These are phyloP conservation scores for Asteroscopus sphinx DNA, from an alignment of 2,888 invertebrate species.

Conservation along the genomic window DNA sequence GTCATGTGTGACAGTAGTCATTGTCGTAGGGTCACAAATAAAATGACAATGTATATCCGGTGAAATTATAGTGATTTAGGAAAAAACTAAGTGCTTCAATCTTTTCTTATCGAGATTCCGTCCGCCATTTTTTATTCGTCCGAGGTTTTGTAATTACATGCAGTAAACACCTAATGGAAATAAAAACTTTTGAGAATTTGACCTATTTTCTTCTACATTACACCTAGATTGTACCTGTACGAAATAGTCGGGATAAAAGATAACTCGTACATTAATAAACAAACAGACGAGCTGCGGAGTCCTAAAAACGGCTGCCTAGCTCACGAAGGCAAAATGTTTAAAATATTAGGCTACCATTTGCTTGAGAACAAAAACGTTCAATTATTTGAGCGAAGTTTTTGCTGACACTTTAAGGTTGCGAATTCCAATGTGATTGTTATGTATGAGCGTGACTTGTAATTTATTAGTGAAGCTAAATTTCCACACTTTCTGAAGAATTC, in stretches of 20 bases:
- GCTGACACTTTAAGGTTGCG: background rate
- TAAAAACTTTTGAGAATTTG: no score
- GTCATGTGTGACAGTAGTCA: no score
- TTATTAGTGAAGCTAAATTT: background rate
- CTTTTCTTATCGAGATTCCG: no score
- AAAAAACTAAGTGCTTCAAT: no score
- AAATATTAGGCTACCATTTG: slow-evolving; percentile 24
- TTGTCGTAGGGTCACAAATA: no score
- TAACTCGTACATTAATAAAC: slow-evolving; percentile 7
- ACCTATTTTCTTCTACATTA: background rate
- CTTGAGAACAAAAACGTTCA: slow-evolving; percentile 7
- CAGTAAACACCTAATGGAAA: no score
- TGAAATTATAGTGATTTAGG: no score
- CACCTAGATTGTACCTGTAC: background rate
- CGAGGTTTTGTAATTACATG: no score
- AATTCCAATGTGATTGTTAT: slow-evolving; percentile 1
- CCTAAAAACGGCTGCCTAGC: slow-evolving; percentile 8
- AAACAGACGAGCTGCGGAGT: slow-evolving; percentile 2
- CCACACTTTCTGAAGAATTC: background rate
- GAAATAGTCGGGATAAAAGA: slow-evolving; percentile 1
- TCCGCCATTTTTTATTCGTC: no score
- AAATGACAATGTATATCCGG: no score
- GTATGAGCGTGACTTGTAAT: background rate
- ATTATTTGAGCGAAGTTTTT: slow-evolving; percentile 10
- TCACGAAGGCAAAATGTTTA: slow-evolving; percentile 14